Evolutionary conservation across 2,797 vertebrate species (phyloP), one percentile per base, ranked within the genome.

Genomic region (Protonibea diacanthus): DNA sequence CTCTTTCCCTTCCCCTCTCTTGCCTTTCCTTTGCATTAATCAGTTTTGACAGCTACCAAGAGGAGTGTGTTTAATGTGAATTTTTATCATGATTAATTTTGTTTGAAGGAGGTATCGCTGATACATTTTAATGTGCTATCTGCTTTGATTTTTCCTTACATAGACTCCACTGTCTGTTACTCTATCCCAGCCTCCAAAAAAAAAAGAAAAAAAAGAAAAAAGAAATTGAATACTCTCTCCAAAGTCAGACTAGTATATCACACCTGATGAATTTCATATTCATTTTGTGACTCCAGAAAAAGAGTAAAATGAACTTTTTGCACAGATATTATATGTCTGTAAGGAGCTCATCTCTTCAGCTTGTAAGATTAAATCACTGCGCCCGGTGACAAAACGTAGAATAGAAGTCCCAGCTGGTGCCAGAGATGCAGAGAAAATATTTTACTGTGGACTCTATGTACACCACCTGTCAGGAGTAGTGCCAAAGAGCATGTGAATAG

Each of bases 1-100:
- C 20, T 63, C 51, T 55, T 40, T 77, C 40, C 40, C n/a, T 47
- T 52, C 44, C 25, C 44, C 58, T 82, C 68, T 52, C 68, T 79
- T n/a, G 29, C 64, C 59, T 85, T 83, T 75, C 6, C 49, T 78
- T 83, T 74, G 55, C 81, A 91, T 93, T 87, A 90, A 92, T 92
- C 90, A 91, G 85, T 78, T 88, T 69, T 90, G 87, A 92, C 89
- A 92, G 86, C 79, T 74, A 82, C 76, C 33, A 12, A 89, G 83
- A 88, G 74, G 49, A 78, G 78, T 82, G 71, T 84, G 78, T 88
- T 92, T 86, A 88, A 91, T 88, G 80, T 83, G 80, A 88, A 83
- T 87, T 92, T 91, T 87, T 82, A 91, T 80, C 76, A 78, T 88
- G 87, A 93, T 91, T 88, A 73, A 93, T 89, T 86, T 89, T 80